These are phyloP conservation scores for Oxyura jamaicensis DNA, from an alignment of 2,113 vertebrate genomes.

Conservation along the genomic window DNA sequence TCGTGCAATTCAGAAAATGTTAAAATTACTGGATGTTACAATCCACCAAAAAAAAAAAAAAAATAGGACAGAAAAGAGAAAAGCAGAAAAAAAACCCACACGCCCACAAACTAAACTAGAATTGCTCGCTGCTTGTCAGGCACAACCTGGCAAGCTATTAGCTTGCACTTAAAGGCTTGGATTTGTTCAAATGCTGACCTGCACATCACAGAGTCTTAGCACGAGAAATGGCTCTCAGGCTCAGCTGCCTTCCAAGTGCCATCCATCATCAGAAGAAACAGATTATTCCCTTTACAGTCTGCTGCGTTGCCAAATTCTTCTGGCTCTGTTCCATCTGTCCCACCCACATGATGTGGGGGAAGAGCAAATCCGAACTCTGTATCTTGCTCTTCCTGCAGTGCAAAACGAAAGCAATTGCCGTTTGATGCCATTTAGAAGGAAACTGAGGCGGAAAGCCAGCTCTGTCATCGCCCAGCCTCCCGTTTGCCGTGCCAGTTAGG, in stretches of 20 bases:
- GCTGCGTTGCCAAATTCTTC: slow-evolving; percentile 16
- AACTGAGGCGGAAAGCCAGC: background rate
- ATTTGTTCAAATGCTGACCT: slow-evolving; percentile 21
- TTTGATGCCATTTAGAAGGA: background rate
- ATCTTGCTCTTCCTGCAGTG: background rate
- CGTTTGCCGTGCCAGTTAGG: rapidly evolving
- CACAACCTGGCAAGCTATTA: slow-evolving; percentile 12
- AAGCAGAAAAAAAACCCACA: background rate
- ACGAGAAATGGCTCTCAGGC: slow-evolving; percentile 36
- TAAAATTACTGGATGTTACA: background rate
- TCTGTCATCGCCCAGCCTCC: background rate
- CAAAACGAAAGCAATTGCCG: background rate
- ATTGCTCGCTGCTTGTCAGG: background rate
- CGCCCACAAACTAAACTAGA: background rate
- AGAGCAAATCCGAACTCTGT: background rate
- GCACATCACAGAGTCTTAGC: background rate
- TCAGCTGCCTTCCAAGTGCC: slow-evolving; percentile 33
- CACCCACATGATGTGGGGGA: background rate
- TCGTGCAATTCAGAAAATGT: background rate
- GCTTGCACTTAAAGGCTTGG: background rate
- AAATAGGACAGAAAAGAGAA: background rate
- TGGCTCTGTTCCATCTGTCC: slow-evolving; percentile 21
- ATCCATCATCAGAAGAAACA: slow-evolving; percentile 44
- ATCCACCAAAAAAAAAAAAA: background rate
- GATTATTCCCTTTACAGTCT: slow-evolving; percentile 20